phyloP scores from a whole-genome alignment of 2,113 vertebrate genomes.

The Clarias magur region DNA sequence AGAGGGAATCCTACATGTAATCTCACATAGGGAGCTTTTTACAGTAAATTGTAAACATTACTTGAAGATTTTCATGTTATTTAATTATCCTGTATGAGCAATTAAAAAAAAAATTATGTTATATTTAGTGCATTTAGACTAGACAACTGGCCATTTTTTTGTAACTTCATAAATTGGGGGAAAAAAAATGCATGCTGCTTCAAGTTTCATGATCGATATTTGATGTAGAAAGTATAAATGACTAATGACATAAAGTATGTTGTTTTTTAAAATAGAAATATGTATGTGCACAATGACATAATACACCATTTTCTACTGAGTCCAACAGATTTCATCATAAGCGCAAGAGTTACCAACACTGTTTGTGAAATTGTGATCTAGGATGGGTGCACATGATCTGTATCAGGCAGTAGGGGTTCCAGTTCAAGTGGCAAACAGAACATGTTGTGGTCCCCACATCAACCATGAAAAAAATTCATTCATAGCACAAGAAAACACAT shows the following conservation, averaged over 20 bases:
- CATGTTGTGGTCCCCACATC: background rate
- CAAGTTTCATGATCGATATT: background rate
- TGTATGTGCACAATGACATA: background rate
- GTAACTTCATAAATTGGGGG: background rate
- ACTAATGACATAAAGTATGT: background rate
- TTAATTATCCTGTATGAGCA: too few relatives aligned
- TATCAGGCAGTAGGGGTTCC: background rate
- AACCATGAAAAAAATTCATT: background rate
- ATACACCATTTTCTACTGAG: background rate
- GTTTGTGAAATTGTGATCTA: background rate
- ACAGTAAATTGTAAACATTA: too few relatives aligned
- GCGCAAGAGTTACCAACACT: background rate
- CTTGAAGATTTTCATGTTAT: too few relatives aligned
- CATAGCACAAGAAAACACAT: background rate
- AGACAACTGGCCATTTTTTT: too few relatives aligned
- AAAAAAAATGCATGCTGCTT: background rate
- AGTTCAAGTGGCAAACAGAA: background rate
- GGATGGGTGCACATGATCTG: too few relatives aligned
- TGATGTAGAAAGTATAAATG: background rate
- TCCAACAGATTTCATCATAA: background rate
- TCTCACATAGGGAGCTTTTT: too few relatives aligned
- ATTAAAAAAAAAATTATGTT: too few relatives aligned
- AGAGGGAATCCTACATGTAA: background rate
- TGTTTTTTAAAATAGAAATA: background rate
- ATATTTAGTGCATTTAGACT: too few relatives aligned